Conservation (phyloP, 1,140 invertebrate species). For the Anastrepha obliqua region DNA sequence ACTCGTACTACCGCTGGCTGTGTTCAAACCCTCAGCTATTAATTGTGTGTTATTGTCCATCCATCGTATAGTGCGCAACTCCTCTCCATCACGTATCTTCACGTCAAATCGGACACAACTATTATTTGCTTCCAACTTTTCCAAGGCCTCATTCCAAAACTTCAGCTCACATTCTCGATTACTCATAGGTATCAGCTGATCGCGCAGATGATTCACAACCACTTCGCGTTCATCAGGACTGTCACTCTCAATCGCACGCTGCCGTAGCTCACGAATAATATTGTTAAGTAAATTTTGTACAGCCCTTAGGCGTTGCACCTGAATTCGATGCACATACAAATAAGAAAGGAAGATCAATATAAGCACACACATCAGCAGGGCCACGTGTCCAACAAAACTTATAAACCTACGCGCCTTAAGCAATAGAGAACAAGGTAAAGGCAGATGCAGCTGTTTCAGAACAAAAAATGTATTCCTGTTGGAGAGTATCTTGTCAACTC, state of each 20-base stretch:
- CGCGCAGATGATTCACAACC: constrained; percentile 13
- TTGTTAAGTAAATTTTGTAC: neutral
- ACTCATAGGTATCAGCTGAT: neutral
- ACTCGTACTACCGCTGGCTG: neutral
- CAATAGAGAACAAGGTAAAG: neutral
- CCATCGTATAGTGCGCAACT: constrained; percentile 28
- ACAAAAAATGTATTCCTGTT: constrained; percentile 25
- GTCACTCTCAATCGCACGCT: neutral
- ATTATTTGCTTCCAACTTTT: neutral
- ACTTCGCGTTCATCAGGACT: neutral
- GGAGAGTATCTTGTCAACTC: constrained; percentile 3
- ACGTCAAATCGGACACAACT: neutral
- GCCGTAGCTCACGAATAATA: constrained; percentile 14
- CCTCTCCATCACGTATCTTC: neutral
- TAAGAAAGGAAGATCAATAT: neutral
- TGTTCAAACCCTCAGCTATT: neutral
- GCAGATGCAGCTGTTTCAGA: neutral
- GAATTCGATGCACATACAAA: neutral
- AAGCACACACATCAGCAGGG: neutral
- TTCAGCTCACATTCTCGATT: neutral
- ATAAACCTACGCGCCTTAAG: neutral
- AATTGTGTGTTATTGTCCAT: neutral
- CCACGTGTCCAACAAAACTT: neutral
- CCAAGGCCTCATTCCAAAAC: constrained; percentile 31
- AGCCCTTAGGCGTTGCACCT: neutral